Percentiles rank a stretch among this genome's conserved stretches.
These are phyloP conservation scores for Catharus ustulatus DNA, from an alignment of 2,797 vertebrate species.

Conservation along the genomic window DNA sequence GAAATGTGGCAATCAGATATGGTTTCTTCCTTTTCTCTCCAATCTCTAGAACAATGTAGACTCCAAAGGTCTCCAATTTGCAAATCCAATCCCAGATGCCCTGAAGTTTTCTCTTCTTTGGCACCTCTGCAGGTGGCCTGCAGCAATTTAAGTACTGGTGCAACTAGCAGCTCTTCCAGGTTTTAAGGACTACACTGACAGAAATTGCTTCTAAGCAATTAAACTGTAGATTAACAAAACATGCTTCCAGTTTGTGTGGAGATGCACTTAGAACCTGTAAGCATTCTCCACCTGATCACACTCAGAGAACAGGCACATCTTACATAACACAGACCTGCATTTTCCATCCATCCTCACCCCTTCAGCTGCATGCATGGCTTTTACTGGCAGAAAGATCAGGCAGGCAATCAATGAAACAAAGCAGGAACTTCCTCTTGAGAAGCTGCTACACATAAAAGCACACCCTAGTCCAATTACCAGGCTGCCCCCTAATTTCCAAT, in stretches of 20 bases:
- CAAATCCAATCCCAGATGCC: background rate
- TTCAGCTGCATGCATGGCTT: background rate
- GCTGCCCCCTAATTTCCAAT: constrained; percentile 40
- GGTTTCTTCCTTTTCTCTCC: background rate
- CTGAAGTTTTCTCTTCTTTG: background rate
- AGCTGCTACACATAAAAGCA: constrained; percentile 20
- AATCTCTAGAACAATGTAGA: background rate
- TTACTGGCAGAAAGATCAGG: background rate
- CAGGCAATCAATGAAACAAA: constrained; percentile 26
- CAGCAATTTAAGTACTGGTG: background rate
- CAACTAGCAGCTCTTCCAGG: background rate
- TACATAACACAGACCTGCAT: background rate
- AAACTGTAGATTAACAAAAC: background rate
- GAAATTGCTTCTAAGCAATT: background rate
- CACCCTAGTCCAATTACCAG: constrained; percentile 41
- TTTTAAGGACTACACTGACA: background rate
- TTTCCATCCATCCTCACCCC: background rate
- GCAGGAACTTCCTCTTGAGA: constrained; percentile 31
- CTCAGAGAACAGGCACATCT: background rate
- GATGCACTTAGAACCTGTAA: background rate
- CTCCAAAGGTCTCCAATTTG: background rate
- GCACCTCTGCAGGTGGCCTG: background rate
- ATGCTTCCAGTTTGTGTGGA: background rate
- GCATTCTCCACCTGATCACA: background rate
- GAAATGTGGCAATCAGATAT: background rate